Conservation (phyloP, 1,140 invertebrate genomes). For the Ceratina japonica region DNA sequence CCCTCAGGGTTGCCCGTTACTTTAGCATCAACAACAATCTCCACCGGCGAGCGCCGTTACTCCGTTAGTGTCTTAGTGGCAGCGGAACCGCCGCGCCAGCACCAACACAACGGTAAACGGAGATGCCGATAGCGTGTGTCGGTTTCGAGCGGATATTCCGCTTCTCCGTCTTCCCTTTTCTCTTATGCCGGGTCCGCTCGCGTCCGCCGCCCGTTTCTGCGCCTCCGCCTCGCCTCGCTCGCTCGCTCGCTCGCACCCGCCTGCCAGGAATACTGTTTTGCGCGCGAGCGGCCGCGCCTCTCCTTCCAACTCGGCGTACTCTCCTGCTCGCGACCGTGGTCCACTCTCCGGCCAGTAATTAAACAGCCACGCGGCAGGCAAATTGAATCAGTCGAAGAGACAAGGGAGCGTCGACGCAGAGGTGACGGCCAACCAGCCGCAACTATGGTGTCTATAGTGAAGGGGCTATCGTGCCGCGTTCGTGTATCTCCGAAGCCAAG, state of each 20-base stretch:
- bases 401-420: constrained; percentile 78
- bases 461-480: constrained; percentile 59
- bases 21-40: constrained; percentile 80
- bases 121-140: constrained; percentile 63
- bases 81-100: constrained; percentile 55
- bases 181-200: constrained; percentile 35
- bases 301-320: constrained; percentile 32
- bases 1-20: constrained; percentile 74
- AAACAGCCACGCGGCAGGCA: constrained; percentile 78
- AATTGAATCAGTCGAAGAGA: constrained; percentile 80
- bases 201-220: constrained; percentile 7
- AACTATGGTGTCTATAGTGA: constrained; percentile 76
- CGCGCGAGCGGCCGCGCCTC: constrained; percentile 9
- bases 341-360: constrained; percentile 78
- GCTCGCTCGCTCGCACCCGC: background rate
- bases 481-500: constrained; percentile 44
- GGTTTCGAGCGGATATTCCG: constrained; percentile 58
- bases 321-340: constrained; percentile 64
- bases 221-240: background rate
- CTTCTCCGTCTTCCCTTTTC: constrained; percentile 46
- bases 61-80: constrained; percentile 77
- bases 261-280: constrained; percentile 13
- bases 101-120: constrained; percentile 65
- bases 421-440: constrained; percentile 79
- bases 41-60: constrained; percentile 74